phyloP scores from a whole-genome alignment of 1,140 invertebrate genomes.

The Globodera ellingtonae region DNA sequence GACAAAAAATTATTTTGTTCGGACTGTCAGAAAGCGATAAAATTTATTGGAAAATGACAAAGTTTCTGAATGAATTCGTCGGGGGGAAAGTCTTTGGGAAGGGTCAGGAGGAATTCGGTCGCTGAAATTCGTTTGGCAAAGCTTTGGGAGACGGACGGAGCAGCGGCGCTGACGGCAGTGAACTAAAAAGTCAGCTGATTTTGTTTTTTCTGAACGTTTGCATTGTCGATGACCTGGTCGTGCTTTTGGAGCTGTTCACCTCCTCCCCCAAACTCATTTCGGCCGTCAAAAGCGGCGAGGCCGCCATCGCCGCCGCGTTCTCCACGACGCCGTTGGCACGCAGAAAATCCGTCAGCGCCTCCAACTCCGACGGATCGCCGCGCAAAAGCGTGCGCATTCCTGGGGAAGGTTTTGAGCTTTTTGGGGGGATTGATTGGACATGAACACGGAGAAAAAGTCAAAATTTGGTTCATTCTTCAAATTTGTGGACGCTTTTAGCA shows the following conservation, averaged over 20 bases:
- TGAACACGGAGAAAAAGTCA: neutral
- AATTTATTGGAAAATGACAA: neutral
- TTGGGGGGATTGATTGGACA: no score
- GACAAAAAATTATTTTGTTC: neutral
- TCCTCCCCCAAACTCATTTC: constrained; percentile 46
- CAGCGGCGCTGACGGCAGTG: neutral
- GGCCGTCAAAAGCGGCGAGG: constrained; percentile 25
- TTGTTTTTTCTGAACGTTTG: neutral
- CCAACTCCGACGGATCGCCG: constrained; percentile 51
- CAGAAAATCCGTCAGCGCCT: constrained; percentile 43
- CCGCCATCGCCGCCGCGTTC: constrained; percentile 42
- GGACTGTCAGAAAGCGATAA: neutral
- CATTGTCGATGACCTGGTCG: neutral
- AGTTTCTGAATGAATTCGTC: neutral
- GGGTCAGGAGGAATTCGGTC: constrained; percentile 1
- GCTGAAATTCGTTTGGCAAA: neutral
- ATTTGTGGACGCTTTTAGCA: neutral
- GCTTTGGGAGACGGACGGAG: neutral
- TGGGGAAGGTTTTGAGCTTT: neutral
- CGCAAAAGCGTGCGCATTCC: constrained; percentile 52
- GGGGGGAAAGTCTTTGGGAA: neutral
- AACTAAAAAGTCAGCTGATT: neutral
- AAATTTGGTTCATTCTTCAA: constrained; percentile 1
- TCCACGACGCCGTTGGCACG: constrained; percentile 54
- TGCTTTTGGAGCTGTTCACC: neutral